Evolutionary conservation across 2,797 vertebrate species (phyloP).

Genomic region (Thamnophis elegans): DNA sequence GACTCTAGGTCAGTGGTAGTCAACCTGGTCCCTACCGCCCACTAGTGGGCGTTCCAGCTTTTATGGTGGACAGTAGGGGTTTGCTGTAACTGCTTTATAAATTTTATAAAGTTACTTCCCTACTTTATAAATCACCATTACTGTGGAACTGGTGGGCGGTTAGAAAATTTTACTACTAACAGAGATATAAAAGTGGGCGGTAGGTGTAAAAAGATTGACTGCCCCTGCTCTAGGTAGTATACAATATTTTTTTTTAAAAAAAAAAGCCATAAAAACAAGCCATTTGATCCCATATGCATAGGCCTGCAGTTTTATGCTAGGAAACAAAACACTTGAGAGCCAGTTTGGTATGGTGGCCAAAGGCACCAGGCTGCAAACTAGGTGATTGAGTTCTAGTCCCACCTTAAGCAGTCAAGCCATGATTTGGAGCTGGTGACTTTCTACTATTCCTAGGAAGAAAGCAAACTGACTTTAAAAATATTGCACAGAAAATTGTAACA

Average conservation of each 20-base stretch:
- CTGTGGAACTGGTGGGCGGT: too few relatives aligned
- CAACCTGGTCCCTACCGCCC: too few relatives aligned
- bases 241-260: fast-evolving
- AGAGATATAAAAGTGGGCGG: too few relatives aligned
- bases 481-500: neutral
- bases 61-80: too few relatives aligned
- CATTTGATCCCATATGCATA: neutral
- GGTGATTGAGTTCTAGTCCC: neutral
- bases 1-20: neutral
- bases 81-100: too few relatives aligned
- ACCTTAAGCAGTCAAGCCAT: neutral
- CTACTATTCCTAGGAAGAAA: neutral
- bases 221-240: too few relatives aligned
- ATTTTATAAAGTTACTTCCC: too few relatives aligned
- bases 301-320: neutral
- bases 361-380: neutral
- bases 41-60: too few relatives aligned
- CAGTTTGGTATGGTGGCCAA: neutral
- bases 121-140: too few relatives aligned
- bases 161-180: too few relatives aligned
- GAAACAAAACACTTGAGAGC: neutral
- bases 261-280: neutral
- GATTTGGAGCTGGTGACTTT: neutral
- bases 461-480: neutral
- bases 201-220: too few relatives aligned